Percentiles rank a stretch among this genome's conserved stretches.
phyloP scores from a whole-genome alignment of 2,797 vertebrate genomes.

The Tiaroga cobitis region DNA sequence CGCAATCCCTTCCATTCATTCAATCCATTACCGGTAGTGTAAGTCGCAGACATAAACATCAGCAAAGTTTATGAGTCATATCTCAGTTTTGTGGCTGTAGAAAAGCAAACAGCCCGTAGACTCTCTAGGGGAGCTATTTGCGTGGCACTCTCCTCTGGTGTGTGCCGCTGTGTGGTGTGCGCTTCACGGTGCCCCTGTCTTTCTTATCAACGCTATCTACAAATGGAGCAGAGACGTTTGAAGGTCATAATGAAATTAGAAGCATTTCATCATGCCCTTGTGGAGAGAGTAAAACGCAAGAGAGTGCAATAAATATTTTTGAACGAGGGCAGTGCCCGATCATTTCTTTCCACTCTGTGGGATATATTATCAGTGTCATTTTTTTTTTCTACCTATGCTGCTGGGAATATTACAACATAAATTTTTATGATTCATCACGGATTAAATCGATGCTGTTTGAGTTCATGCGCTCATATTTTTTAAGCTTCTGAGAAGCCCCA shows the following conservation, averaged over 20 bases:
- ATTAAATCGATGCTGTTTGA: slow-evolving; percentile 37
- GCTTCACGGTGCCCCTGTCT: slow-evolving; percentile 48
- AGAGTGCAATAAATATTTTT: slow-evolving; percentile 67
- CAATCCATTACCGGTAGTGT: slow-evolving; percentile 59
- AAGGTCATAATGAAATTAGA: slow-evolving; percentile 75
- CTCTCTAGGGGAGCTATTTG: slow-evolving; percentile 53
- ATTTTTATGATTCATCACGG: slow-evolving; percentile 22
- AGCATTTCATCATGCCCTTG: slow-evolving; percentile 69
- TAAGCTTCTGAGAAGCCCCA: slow-evolving; percentile 30
- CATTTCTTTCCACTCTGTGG: slow-evolving; percentile 52
- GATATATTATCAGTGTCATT: slow-evolving; percentile 49
- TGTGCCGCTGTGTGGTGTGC: slow-evolving; percentile 22
- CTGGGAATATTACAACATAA: slow-evolving; percentile 18
- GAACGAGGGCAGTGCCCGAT: slow-evolving; percentile 58
- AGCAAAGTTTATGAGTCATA: slow-evolving; percentile 65
- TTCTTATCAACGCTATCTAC: slow-evolving; percentile 55
- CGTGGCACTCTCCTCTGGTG: slow-evolving; percentile 47
- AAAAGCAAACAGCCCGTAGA: slow-evolving; percentile 48
- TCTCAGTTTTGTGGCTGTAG: slow-evolving; percentile 56
- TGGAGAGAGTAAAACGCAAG: slow-evolving; percentile 64
- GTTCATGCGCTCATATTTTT: slow-evolving; percentile 5
- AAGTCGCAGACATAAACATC: slow-evolving; percentile 62
- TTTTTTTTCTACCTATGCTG: background rate
- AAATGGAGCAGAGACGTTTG: slow-evolving; percentile 58
- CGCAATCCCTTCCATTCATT: slow-evolving; percentile 55